Evolutionary conservation across 2,113 vertebrate genomes (phyloP).

Genomic region (Xenopus laevis): DNA sequence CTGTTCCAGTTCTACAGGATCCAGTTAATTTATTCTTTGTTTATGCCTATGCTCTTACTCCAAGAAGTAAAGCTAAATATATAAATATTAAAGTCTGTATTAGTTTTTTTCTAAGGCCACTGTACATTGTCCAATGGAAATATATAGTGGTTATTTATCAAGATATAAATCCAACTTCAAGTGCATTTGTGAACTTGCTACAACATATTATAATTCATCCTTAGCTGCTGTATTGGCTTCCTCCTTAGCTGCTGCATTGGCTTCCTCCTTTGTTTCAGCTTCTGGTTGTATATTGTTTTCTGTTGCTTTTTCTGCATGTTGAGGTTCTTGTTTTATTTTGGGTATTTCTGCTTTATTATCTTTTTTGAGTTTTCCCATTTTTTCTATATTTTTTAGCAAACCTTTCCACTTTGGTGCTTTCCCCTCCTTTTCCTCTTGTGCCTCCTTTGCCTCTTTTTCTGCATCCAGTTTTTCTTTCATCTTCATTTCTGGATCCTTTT

Average conservation of each 20-base stretch:
- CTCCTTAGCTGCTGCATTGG: too few relatives aligned
- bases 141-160: too few relatives aligned
- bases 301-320: background rate
- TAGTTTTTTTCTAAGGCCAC: background rate
- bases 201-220: slow-evolving; percentile 68
- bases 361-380: slow-evolving; percentile 23
- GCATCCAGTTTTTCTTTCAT: slow-evolving; percentile 72
- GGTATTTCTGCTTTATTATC: background rate
- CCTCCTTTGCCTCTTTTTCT: slow-evolving; percentile 61
- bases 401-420: slow-evolving; percentile 51
- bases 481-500: slow-evolving; percentile 72
- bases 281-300: slow-evolving; percentile 59
- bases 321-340: slow-evolving; percentile 3
- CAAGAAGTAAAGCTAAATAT: background rate
- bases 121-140: too few relatives aligned
- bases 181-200: background rate
- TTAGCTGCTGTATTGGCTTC: slow-evolving; percentile 64
- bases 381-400: slow-evolving; percentile 52
- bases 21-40: background rate
- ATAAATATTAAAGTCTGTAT: background rate
- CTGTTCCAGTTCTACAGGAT: slow-evolving; percentile 1
- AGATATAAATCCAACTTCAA: too few relatives aligned
- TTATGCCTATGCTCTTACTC: background rate
- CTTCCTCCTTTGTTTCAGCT: slow-evolving; percentile 56
- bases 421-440: slow-evolving; percentile 54